Base-by-base conservation (phyloP, 2,888 invertebrate species). In the Dolomedes plantarius region DNA sequence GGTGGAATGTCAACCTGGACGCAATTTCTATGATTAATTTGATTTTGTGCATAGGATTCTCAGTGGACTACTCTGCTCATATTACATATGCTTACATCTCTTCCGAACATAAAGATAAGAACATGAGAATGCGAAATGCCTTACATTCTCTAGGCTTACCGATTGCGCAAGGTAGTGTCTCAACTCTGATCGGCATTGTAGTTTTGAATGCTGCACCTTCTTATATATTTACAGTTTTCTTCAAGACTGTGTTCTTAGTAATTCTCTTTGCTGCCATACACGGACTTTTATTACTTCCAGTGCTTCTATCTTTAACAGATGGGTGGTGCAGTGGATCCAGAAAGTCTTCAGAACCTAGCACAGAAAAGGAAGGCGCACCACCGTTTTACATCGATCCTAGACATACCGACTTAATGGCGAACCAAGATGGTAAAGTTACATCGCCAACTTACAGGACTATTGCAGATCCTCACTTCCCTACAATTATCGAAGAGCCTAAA, bases 21-120 rank as follows among this genome's bases (percentile, higher is more conserved):
- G 96, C 97, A 0, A 98, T 98, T 90, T 97, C 97, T 0, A 98
- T 98, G 98, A 97, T 98, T 88, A 98, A 98, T 90, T 93, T 98
- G 74, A 98, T 98, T 89, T 97, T 98, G 97, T 97, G 97, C 91
- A 97, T 98, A 88, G 98, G 98, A 74, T 98, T 98, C 92, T 97
- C 97, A 13, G 97, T 98, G 0, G 98, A 98, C 90, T 98, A 97
- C 91, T 97, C 97, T 0, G 97, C 97, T 0, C 98, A 98, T 91
- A 98, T 98, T 89, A 97, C 97, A 90, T 98, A 98, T 90, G 96
- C 97, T 0, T 98, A 97, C 92, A 97, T 98, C 95, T 95, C 96
- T 1, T 96, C 97, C 0, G 95, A 95, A 90, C 95, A 95, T 11
- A 94, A 94, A 90, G 93, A 93, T 23, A 94, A 97, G 0, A 94